Percentiles rank a stretch among this genome's conserved stretches.
phyloP scores from a whole-genome alignment of 2,797 vertebrate genomes.

The Thripadectes ignobilis region DNA sequence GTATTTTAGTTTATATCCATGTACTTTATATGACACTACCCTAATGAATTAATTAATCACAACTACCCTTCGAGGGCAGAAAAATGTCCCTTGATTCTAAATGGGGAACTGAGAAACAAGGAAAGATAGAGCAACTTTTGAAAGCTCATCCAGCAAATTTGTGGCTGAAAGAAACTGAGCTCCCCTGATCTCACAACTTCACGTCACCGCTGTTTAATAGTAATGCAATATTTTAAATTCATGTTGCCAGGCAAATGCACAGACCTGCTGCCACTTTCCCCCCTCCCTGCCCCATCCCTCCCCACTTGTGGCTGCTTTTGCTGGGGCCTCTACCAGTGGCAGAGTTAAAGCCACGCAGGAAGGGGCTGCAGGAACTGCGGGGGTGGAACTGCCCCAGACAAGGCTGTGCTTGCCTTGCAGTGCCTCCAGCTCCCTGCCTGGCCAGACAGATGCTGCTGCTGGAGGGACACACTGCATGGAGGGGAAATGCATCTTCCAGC shows the following conservation, averaged over 20 bases:
- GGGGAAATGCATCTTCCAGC: not conserved
- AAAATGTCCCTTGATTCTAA: not conserved
- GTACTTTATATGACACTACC: not conserved
- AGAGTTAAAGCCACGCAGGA: fast-evolving
- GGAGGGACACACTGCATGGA: not conserved
- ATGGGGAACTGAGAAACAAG: not conserved
- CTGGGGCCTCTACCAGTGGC: not conserved
- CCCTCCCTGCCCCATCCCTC: not conserved
- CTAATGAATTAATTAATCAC: not conserved
- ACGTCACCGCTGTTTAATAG: not conserved
- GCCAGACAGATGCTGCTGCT: not conserved
- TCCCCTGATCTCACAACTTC: not conserved
- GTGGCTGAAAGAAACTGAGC: not conserved
- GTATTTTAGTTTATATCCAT: not conserved
- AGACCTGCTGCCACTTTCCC: not conserved
- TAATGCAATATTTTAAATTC: not conserved
- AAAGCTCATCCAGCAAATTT: not conserved
- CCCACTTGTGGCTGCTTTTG: not conserved
- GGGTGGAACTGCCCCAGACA: not conserved
- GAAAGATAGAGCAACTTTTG: not conserved
- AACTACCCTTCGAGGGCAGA: not conserved
- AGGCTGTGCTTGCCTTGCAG: fast-evolving
- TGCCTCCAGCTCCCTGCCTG: not conserved
- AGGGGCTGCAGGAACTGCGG: fast-evolving
- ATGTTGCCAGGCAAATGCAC: too few species aligned